phyloP scores from a whole-genome alignment of 2,797 vertebrate genomes.

The Anguilla pacifica region DNA sequence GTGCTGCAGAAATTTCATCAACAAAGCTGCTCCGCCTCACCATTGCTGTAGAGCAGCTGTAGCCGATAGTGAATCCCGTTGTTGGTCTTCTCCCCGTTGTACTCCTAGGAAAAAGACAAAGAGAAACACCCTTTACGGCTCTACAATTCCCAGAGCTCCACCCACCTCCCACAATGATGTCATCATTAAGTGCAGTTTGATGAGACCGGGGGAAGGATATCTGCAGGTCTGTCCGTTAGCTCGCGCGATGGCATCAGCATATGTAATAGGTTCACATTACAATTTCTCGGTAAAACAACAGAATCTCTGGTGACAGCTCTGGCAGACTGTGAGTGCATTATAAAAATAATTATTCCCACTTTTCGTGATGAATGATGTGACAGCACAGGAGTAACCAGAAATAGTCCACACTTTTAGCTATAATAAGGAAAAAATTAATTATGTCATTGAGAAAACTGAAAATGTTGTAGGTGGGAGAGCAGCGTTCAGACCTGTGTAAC shows the following conservation, averaged over 20 bases:
- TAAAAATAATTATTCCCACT: background rate
- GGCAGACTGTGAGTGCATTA: background rate
- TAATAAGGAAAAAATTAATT: background rate
- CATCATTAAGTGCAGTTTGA: slow-evolving; percentile 13
- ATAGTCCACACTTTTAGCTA: background rate
- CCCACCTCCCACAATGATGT: slow-evolving; percentile 15
- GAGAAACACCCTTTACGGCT: slow-evolving; percentile 4
- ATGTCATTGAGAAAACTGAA: background rate
- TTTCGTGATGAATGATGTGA: background rate
- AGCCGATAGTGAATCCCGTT: slow-evolving; percentile 92
- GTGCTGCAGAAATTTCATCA: background rate
- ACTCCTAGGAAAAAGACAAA: slow-evolving; percentile 70
- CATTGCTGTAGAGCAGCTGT: slow-evolving; percentile 92
- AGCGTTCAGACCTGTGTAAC: background rate
- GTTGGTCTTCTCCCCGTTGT: slow-evolving; percentile 90
- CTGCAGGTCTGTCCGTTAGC: background rate
- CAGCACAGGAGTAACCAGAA: background rate
- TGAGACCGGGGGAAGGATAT: background rate
- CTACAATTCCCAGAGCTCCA: background rate
- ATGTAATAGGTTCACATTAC: background rate
- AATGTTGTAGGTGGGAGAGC: background rate
- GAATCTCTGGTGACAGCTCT: background rate
- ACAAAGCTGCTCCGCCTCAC: slow-evolving; percentile 64
- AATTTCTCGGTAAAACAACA: background rate
- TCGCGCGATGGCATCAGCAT: background rate